These are phyloP conservation scores for Poliocrania exsul DNA, from an alignment of 2,797 vertebrate species.

Conservation along the genomic window DNA sequence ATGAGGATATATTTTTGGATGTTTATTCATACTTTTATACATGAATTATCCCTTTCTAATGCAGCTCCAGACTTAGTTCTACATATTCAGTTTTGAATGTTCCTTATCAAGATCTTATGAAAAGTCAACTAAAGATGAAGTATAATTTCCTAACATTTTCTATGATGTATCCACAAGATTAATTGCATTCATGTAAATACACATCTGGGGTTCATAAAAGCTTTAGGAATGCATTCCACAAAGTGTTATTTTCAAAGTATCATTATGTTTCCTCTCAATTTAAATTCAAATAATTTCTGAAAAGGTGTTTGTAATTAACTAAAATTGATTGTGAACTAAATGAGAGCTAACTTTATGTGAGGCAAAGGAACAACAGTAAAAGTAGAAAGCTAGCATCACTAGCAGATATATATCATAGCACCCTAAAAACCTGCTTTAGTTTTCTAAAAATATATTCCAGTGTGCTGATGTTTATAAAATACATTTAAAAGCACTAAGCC, in stretches of 20 bases:
- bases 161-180: background rate
- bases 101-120: background rate
- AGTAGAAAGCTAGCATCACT: background rate
- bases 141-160: background rate
- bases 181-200: background rate
- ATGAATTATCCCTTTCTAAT: background rate
- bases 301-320: constrained; percentile 22
- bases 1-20: background rate
- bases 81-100: background rate
- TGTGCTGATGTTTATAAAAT: background rate
- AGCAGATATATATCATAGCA: background rate
- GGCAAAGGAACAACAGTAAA: background rate
- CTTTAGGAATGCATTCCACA: background rate
- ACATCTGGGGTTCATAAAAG: background rate
- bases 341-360: constrained; percentile 5
- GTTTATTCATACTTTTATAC: background rate
- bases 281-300: constrained; percentile 19
- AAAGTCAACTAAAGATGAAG: background rate
- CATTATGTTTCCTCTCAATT: background rate
- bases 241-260: background rate
- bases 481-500: background rate
- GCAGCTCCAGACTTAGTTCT: background rate
- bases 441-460: background rate
- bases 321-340: constrained; percentile 18
- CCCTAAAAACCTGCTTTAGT: background rate